Evolutionary conservation across 1,140 invertebrate species (phyloP).

Genomic region (Hypothenemus hampei): DNA sequence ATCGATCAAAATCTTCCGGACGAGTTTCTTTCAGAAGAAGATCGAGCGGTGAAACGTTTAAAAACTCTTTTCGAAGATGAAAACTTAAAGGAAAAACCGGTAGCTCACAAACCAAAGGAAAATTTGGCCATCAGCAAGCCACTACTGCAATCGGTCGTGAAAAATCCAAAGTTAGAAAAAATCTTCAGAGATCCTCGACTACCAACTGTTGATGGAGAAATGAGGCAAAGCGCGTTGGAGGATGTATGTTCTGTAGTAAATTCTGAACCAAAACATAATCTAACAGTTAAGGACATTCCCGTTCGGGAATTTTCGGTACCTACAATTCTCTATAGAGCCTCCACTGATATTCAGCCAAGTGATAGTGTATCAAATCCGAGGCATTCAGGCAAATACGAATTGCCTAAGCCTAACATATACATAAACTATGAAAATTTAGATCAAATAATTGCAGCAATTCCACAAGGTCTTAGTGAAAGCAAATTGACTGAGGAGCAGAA

Average conservation of each 20-base stretch:
- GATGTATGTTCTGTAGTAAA: constrained; percentile 3
- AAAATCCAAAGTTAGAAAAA: constrained; percentile 35
- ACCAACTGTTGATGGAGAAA: constrained; percentile 15
- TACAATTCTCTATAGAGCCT: constrained; percentile 8
- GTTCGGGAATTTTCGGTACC: constrained; percentile 1
- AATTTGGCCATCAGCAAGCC: constrained; percentile 40
- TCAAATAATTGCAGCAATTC: constrained; percentile 28
- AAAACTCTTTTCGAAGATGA: constrained; percentile 38
- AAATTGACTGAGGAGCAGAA: constrained; percentile 34
- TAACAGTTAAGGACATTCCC: neutral
- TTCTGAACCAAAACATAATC: neutral
- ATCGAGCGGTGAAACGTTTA: constrained; percentile 35
- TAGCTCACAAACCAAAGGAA: constrained; percentile 36
- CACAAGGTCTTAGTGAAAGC: constrained; percentile 19
- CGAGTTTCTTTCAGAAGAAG: constrained; percentile 33
- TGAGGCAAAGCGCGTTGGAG: constrained; percentile 22
- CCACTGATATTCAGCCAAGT: constrained; percentile 23
- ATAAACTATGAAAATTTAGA: constrained; percentile 33
- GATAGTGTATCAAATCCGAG: constrained; percentile 30
- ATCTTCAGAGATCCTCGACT: constrained; percentile 32
- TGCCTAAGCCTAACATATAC: constrained; percentile 18
- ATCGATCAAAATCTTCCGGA: constrained; percentile 36
- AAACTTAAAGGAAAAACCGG: constrained; percentile 27
- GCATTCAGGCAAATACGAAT: constrained; percentile 11
- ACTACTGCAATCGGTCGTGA: constrained; percentile 36